Evolutionary conservation across 37 sponge, comb jelly and placozoan genomes (phyloP), one percentile per base, ranked within the genome.

Genomic region (Eunapius fragilis): DNA sequence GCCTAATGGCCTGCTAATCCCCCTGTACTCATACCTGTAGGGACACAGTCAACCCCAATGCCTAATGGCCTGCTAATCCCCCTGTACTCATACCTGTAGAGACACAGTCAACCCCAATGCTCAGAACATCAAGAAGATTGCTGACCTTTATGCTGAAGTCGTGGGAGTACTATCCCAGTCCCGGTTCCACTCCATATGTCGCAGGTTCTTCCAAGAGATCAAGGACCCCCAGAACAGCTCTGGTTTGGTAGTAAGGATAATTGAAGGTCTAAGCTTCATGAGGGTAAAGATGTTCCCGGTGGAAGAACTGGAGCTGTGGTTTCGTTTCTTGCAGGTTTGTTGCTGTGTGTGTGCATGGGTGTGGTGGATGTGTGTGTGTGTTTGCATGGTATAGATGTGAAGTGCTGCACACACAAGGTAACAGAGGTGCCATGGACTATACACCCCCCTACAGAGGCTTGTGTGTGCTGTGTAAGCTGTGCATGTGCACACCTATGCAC

Each of bases 81-180:
- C n/a, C n/a, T 78, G 50, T 36, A 19, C 25, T 25, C 30, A 7
- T 30, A 3, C 17, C 48, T 38, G 6, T 32, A 90, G 86, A 73
- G 68, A 77, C 37, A 76, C 35, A 23, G 78, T 71, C 37, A 94
- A 87, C 77, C 96, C 92, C 37, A 94, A 96, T 79, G 89, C 93
- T 2, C 81, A 82, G 28, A 99, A 97, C 82, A 95, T 95, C 78
- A 88, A 91, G 82, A 90, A 91, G 72, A 81, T 99, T 19, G 96
- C 99, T 13, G 99, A 97, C 81, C 86, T 97, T 26, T 99, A 92
- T 73, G 99, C 97, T 70, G 99, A 99, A 82, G 96, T 99, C 28
- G 81, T 99, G 10, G 99, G 99, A 17, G 96, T 99, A 1, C 89
- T 99, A 45, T 96, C 97, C 12, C 94, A 97, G 80, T 92, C 93